Base-by-base conservation (phyloP, 2,888 invertebrate genomes). In the Cancer borealis region DNA sequence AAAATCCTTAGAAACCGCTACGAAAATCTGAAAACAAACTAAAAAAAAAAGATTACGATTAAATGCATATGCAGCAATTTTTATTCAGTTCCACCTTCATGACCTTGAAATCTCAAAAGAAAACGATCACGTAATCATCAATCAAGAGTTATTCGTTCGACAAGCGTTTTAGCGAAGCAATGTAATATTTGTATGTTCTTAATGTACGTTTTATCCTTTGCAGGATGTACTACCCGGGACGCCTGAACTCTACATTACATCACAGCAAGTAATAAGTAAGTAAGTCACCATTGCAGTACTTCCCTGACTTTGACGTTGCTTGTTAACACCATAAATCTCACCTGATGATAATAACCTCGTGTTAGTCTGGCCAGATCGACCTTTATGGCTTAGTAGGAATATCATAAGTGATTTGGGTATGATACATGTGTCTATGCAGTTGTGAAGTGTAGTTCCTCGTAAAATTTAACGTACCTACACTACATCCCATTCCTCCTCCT, bases 391-490 rank as follows among this genome's bases (percentile, higher is more conserved):
- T 79, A 79, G 79, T 26, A 3, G 30, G 79, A 14, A 79, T 79
- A 30, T 5, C 79, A 12, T 79, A 79, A 79, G 79, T 79, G 79
- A 79, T 79, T 79, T 79, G 79, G 79, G 79, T 79, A 79, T 79
- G 79, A 79, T 30, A 79, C 12, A 30, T 79, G 12, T 12, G 12
- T 8, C 79, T 30, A 26, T 79, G 30, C 79, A 79, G 30, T 30
- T 12, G 79, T 79, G 79, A 79, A 79, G 79, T 26, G 79, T 26
- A 79, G 12, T 3, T 8, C 30, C 30, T 79, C 79, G 8, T 79
- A 8, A 79, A 79, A 79, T 30, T 26, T 21, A 66, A 66, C 66
- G 21, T 66, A 21, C 66, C 66, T 5, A 21, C n/a, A 21, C 12
- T 66, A 14, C 39, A 39, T 39, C 0, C 39, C 39, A 39, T 39